These are phyloP conservation scores for Haemorhous mexicanus DNA, from an alignment of 2,113 vertebrate species.

Conservation along the genomic window DNA sequence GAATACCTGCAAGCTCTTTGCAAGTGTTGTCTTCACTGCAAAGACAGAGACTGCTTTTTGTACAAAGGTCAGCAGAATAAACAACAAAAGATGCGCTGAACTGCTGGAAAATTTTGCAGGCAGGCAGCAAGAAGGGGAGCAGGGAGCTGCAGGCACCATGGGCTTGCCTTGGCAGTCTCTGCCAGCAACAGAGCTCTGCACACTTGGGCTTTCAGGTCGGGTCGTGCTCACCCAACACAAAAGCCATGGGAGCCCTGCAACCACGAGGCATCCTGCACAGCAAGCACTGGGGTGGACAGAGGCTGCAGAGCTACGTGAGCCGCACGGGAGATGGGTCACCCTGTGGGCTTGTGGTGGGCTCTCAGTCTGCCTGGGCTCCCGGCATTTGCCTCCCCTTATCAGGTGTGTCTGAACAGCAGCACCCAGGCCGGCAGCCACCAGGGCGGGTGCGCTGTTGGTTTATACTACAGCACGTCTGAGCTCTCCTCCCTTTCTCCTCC, in stretches of 20 bases:
- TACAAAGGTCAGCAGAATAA: background rate
- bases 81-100: background rate
- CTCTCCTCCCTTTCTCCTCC: background rate
- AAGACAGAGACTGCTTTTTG: background rate
- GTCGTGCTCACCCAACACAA: fast-evolving
- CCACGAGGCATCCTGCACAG: background rate
- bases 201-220: background rate
- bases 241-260: background rate
- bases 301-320: background rate
- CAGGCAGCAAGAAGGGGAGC: background rate
- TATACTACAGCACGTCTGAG: background rate
- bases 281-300: background rate
- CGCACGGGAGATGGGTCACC: background rate
- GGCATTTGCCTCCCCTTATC: background rate
- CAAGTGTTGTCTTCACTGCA: background rate
- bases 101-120: background rate
- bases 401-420: background rate
- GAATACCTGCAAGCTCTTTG: background rate
- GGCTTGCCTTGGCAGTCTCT: background rate
- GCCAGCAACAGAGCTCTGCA: background rate
- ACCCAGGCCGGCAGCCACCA: background rate
- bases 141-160: background rate
- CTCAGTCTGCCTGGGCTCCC: background rate
- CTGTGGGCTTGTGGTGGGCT: background rate
- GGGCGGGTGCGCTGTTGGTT: background rate